Percentiles rank a stretch among this genome's conserved stretches.
phyloP scores from a whole-genome alignment of 2,888 invertebrate genomes.

The Drosophila neonasuta region DNA sequence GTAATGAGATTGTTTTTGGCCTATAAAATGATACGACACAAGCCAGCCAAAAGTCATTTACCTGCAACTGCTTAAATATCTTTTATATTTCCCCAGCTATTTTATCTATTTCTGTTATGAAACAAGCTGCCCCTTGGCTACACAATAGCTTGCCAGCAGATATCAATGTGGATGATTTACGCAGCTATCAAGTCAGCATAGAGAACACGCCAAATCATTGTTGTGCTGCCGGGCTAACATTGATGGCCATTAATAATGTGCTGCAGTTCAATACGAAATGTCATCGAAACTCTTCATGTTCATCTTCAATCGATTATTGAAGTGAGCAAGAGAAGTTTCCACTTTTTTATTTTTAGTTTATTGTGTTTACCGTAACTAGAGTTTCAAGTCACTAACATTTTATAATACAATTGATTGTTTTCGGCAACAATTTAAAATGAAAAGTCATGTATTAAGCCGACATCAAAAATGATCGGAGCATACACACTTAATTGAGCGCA shows the following conservation, averaged over 20 bases:
- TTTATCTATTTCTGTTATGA: too few relatives aligned
- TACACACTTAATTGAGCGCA: slow-evolving; percentile 55
- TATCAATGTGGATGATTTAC: slow-evolving; percentile 57
- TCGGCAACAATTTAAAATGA: neutral
- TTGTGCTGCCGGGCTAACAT: slow-evolving; percentile 15
- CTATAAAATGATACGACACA: slow-evolving; percentile 28
- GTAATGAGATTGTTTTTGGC: slow-evolving; percentile 71
- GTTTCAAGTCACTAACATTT: too few relatives aligned
- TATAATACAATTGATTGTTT: neutral
- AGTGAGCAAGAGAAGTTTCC: too few relatives aligned
- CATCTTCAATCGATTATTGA: neutral
- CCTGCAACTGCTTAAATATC: slow-evolving; percentile 12
- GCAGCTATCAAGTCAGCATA: neutral
- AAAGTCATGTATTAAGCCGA: slow-evolving; percentile 19
- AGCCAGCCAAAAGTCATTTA: slow-evolving; percentile 28
- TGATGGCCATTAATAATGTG: slow-evolving; percentile 34
- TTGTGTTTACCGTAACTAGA: too few relatives aligned
- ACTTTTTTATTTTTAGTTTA: too few relatives aligned
- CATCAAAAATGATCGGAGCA: slow-evolving; percentile 25
- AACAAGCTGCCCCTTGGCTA: slow-evolving; percentile 1
- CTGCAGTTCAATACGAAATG: neutral
- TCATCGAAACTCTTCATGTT: neutral
- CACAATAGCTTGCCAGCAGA: slow-evolving; percentile 52
- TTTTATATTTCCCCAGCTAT: too few relatives aligned
- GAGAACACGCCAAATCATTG: neutral